A percentile compares a stretch with the other conserved stretches of the same genome.
These are phyloP conservation scores for Cosmopolites sordidus DNA, from an alignment of 2,888 invertebrate genomes.

Conservation along the genomic window DNA sequence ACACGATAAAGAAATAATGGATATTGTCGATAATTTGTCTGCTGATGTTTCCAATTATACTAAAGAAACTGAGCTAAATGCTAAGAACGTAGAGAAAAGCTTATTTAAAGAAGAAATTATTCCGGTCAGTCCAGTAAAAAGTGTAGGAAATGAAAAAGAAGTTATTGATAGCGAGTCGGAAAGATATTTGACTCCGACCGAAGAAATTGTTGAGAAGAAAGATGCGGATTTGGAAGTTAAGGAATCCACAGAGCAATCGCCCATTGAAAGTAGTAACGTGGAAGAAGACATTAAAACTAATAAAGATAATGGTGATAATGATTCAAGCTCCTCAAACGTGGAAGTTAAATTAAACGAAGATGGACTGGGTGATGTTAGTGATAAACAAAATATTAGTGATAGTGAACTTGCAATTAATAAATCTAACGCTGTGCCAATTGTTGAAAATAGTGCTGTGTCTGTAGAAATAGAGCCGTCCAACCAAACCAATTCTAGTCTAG, in stretches of 20 bases:
- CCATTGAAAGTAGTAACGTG: conserved; percentile 25
- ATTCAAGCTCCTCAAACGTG: conserved; percentile 6
- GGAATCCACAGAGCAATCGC: conserved; percentile 15
- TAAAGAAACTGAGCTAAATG: conserved; percentile 6
- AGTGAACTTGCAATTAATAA: conserved; percentile 35
- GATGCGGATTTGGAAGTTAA: conserved; percentile 31
- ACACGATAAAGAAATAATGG: conserved; percentile 4
- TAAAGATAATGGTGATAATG: no score
- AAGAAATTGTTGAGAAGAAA: conserved; percentile 47
- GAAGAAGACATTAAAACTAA: conserved; percentile 19
- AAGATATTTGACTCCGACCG: conserved; percentile 64
- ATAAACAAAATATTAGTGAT: conserved; percentile 33
- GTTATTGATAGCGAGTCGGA: conserved; percentile 66
- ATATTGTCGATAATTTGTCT: conserved; percentile 4
- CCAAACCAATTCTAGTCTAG: conserved; percentile 45
- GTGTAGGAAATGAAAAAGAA: conserved; percentile 50
- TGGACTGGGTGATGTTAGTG: conserved; percentile 32
- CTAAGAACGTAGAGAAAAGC: conserved; percentile 35
- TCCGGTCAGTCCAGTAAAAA: conserved; percentile 39
- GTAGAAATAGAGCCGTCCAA: conserved; percentile 52
- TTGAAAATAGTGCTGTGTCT: conserved; percentile 50
- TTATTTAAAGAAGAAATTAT: conserved; percentile 20
- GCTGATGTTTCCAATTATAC: not conserved
- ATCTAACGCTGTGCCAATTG: conserved; percentile 44
- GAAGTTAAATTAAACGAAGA: conserved; percentile 26